These are phyloP conservation scores for Epicauta chinensis DNA, from an alignment of 1,140 invertebrate genomes.

Conservation along the genomic window DNA sequence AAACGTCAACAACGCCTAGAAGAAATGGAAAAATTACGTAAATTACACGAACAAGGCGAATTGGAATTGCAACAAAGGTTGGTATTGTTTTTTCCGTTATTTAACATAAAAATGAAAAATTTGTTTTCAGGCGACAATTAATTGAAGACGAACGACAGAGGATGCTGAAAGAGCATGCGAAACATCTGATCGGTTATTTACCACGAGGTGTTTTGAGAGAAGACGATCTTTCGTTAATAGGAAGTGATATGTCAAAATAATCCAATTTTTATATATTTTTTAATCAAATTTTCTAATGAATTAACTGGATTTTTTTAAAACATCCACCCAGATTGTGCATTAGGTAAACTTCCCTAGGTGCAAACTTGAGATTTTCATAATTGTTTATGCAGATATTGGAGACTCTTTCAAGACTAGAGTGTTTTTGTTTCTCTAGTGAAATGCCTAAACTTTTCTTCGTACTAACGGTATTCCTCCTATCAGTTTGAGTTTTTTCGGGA, in stretches of 20 bases:
- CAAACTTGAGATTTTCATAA: too few species aligned
- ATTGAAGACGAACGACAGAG: conserved; percentile 43
- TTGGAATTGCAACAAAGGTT: conserved; percentile 37
- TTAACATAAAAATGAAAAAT: conserved; percentile 7
- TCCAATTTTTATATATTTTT: background rate
- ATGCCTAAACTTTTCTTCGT: too few species aligned
- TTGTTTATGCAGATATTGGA: too few species aligned
- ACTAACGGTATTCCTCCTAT: too few species aligned
- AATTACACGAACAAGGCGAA: conserved; percentile 32
- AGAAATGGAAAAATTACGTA: conserved; percentile 33
- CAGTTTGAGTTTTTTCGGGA: too few species aligned
- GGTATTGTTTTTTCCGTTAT: background rate
- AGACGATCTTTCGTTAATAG: conserved; percentile 41
- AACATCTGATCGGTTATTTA: conserved; percentile 42
- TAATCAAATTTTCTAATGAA: too few species aligned
- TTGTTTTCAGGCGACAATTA: conserved; percentile 34
- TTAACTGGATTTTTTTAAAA: too few species aligned
- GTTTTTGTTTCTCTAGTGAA: too few species aligned
- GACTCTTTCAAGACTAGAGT: too few species aligned
- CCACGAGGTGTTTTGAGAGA: conserved; percentile 39
- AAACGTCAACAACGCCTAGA: conserved; percentile 32
- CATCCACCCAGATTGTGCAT: too few species aligned
- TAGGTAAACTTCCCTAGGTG: too few species aligned
- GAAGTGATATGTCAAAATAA: conserved; percentile 21
- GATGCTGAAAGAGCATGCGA: conserved; percentile 43